Conservation (phyloP, 1,140 invertebrate genomes). For the Macrobrachium rosenbergii region DNA sequence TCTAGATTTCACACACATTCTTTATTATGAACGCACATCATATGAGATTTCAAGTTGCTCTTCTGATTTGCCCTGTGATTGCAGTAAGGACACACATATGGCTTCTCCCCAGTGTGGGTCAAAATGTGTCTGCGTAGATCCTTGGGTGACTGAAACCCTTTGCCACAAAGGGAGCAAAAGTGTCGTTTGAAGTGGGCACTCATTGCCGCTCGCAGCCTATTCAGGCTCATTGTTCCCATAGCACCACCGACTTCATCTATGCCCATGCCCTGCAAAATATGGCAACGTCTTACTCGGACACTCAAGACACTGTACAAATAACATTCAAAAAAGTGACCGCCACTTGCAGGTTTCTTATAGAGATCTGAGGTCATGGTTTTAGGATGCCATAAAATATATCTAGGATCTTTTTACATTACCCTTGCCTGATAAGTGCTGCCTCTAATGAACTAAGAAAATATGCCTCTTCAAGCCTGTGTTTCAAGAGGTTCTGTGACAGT, state of each 20-base stretch:
- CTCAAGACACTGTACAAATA: conserved; percentile 32
- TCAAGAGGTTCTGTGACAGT: conserved; percentile 21
- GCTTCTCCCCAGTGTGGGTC: conserved; percentile 62
- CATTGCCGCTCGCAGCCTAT: conserved; percentile 57
- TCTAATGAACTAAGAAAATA: conserved; percentile 25
- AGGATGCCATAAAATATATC: too few species aligned
- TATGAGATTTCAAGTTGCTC: conserved; percentile 63
- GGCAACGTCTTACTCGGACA: conserved; percentile 57
- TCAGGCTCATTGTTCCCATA: conserved; percentile 56
- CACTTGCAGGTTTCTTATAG: conserved; percentile 18
- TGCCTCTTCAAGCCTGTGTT: conserved; percentile 43
- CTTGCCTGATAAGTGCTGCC: not conserved
- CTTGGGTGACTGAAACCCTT: conserved; percentile 59
- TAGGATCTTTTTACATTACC: too few species aligned
- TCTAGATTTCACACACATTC: conserved; percentile 31
- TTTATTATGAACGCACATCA: conserved; percentile 58
- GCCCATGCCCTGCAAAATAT: conserved; percentile 60
- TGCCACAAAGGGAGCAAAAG: conserved; percentile 56
- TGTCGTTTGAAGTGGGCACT: conserved; percentile 60
- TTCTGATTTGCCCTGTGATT: conserved; percentile 59
- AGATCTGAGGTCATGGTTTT: too few species aligned
- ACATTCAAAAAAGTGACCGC: conserved; percentile 15
- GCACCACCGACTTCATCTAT: conserved; percentile 62
- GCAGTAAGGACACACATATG: conserved; percentile 55
- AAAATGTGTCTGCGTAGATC: conserved; percentile 54